phyloP scores from a whole-genome alignment of 1,140 invertebrate species.

The Hermetia illucens region DNA sequence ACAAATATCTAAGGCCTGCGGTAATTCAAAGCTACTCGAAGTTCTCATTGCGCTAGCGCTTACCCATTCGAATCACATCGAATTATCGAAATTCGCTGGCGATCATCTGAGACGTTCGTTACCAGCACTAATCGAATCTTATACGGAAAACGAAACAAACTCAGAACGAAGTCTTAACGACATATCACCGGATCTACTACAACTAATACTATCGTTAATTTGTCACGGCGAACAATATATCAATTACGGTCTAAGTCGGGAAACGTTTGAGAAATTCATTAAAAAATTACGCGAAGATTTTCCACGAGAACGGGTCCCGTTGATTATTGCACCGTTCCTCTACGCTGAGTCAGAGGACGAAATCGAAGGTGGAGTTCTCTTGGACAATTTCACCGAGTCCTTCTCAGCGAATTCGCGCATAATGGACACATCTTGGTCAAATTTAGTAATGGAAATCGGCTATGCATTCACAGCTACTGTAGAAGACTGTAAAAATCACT shows the following conservation, averaged over 20 bases:
- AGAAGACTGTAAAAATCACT: conserved; percentile 76
- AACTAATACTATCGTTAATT: conserved; percentile 58
- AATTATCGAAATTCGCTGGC: conserved; percentile 53
- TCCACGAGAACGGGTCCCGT: conserved; percentile 71
- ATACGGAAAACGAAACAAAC: conserved; percentile 52
- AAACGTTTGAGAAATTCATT: conserved; percentile 67
- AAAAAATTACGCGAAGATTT: conserved; percentile 71
- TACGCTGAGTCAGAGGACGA: conserved; percentile 46
- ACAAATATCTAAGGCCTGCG: conserved; percentile 69
- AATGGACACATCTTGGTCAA: conserved; percentile 59
- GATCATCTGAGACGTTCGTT: conserved; percentile 69
- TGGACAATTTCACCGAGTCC: conserved; percentile 28
- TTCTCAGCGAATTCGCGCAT: conserved; percentile 28
- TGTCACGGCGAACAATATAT: conserved; percentile 31
- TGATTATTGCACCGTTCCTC: conserved; percentile 72
- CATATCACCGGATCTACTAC: conserved; percentile 73
- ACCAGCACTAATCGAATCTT: conserved; percentile 70
- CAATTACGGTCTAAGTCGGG: conserved; percentile 44
- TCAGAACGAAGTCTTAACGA: conserved; percentile 74
- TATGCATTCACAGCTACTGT: conserved; percentile 73
- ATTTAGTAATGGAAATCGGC: conserved; percentile 80
- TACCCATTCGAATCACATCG: conserved; percentile 59
- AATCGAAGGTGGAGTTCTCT: conserved; percentile 28
- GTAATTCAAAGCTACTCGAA: conserved; percentile 74
- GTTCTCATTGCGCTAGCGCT: conserved; percentile 75